Evolutionary conservation across 2,888 invertebrate genomes (phyloP).

Genomic region (Oscheius sp.): DNA sequence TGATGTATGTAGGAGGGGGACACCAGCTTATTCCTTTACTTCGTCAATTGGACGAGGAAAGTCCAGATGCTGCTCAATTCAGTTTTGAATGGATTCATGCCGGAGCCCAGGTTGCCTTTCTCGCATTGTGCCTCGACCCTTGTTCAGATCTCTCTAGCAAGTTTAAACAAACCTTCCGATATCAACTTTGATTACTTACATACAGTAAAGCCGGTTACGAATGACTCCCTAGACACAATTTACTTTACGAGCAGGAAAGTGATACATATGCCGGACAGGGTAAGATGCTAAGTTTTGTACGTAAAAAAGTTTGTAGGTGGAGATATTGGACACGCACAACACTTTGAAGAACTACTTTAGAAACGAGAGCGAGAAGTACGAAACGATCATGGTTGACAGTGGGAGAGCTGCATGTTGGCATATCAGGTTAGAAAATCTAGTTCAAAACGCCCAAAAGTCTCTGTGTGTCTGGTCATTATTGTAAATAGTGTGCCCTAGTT

Average conservation of each 20-base stretch:
- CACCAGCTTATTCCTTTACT: background rate
- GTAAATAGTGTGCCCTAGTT: no score
- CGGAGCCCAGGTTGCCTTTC: background rate
- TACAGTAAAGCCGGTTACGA: background rate
- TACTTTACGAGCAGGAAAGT: slow-evolving; percentile 20
- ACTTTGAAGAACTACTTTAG: slow-evolving; percentile 3
- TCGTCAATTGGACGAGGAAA: background rate
- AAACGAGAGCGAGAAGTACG: slow-evolving; percentile 1
- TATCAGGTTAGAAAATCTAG: slow-evolving; percentile 2
- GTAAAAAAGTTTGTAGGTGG: slow-evolving; percentile 11
- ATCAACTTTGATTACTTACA: slow-evolving; percentile 14
- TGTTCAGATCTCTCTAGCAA: slow-evolving; percentile 11
- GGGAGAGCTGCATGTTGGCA: slow-evolving; percentile 9
- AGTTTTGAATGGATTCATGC: slow-evolving; percentile 14
- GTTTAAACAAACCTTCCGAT: slow-evolving; percentile 9
- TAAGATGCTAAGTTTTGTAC: background rate
- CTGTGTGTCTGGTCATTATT: no score
- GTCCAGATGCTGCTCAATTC: slow-evolving; percentile 16
- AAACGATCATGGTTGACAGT: slow-evolving; percentile 9
- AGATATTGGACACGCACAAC: slow-evolving; percentile 23
- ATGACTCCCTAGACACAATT: background rate
- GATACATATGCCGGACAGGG: slow-evolving; percentile 20
- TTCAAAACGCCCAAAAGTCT: background rate
- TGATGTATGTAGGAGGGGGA: slow-evolving; percentile 1
- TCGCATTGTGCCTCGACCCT: background rate